Conservation (phyloP, 2,113 vertebrate genomes). For the Struthio camelus region DNA sequence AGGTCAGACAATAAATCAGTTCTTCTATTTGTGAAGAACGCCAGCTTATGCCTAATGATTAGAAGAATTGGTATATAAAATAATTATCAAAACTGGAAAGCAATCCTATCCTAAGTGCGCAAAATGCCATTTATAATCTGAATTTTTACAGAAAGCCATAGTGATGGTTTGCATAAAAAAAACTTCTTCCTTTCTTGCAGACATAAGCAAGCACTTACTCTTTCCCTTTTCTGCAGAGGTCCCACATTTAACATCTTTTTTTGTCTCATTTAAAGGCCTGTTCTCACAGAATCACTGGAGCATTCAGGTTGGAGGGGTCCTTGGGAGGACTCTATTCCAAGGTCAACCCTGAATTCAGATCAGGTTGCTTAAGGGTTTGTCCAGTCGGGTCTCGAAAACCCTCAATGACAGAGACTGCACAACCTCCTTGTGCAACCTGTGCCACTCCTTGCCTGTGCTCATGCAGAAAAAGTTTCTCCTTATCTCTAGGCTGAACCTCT, state of each 20-base stretch:
- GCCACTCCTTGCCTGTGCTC: neutral
- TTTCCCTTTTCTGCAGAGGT: neutral
- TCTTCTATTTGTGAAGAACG: neutral
- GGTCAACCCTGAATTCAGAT: neutral
- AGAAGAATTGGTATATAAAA: constrained; percentile 22
- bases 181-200: neutral
- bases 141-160: neutral
- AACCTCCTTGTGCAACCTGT: neutral
- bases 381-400: neutral
- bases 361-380: neutral
- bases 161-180: neutral
- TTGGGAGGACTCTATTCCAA: neutral
- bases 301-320: neutral
- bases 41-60: constrained; percentile 24
- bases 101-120: neutral
- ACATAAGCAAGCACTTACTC: neutral
- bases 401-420: neutral
- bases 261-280: neutral
- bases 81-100: constrained; percentile 39
- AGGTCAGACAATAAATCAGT: constrained; percentile 34
- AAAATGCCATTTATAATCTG: neutral
- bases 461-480: neutral
- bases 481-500: neutral
- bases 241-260: neutral
- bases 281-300: neutral